Evolutionary conservation across 2,113 vertebrate genomes (phyloP).

Genomic region (Actinemys pallida): DNA sequence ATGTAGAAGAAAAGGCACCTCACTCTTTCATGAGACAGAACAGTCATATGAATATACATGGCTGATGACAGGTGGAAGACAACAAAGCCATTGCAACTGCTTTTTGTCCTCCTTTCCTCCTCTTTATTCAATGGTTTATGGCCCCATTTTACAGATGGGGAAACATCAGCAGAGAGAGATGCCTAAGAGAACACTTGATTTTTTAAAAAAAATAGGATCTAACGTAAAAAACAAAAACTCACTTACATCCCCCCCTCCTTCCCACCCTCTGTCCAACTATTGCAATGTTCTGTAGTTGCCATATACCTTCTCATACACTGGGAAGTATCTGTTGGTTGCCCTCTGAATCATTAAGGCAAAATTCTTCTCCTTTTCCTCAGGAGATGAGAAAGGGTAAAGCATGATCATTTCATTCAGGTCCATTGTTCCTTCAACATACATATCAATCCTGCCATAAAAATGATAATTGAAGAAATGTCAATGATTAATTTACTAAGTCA

Average conservation of each 20-base stretch:
- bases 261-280: neutral
- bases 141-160: no score
- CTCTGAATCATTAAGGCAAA: conserved; percentile 67
- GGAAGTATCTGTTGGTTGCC: conserved; percentile 78
- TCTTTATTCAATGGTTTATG: no score
- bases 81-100: neutral
- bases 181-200: no score
- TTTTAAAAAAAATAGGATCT: no score
- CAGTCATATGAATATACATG: no score
- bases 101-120: neutral
- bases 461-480: neutral
- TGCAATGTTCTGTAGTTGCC: neutral
- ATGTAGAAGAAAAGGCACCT: no score
- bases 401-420: conserved; percentile 81
- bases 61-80: no score
- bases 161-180: no score
- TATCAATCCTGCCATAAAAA: conserved; percentile 80
- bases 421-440: conserved; percentile 80
- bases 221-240: no score
- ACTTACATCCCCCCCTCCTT: neutral
- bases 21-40: no score
- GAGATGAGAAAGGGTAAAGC: conserved; percentile 12
- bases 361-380: conserved; percentile 55
- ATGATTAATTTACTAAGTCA: no score
- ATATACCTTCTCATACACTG: conserved; percentile 86